These are phyloP conservation scores for Chloroceryle inda DNA, from an alignment of 2,797 vertebrate species.

Conservation along the genomic window DNA sequence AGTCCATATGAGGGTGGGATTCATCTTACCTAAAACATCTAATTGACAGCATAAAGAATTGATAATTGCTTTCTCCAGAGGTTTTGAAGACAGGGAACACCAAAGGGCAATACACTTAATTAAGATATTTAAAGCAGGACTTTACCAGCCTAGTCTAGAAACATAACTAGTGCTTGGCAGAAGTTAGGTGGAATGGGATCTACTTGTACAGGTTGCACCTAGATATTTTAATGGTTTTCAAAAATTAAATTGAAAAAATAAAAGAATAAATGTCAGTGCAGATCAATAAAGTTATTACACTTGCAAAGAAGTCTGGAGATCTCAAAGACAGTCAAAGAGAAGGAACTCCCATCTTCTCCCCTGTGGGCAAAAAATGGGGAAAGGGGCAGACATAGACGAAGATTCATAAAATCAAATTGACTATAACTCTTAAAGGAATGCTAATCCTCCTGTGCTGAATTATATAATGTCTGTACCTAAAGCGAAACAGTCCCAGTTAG, in stretches of 20 bases:
- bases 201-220: not conserved
- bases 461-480: not conserved
- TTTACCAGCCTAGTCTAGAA: not conserved
- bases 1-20: not conserved
- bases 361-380: not conserved
- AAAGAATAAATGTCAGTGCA: rapidly evolving
- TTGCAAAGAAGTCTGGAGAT: not conserved
- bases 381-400: not conserved
- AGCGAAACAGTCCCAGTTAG: not conserved
- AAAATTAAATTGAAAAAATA: not conserved
- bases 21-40: not conserved
- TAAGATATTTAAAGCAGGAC: rapidly evolving
- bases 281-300: not conserved
- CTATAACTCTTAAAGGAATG: not conserved
- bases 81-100: rapidly evolving
- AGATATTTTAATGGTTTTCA: not conserved
- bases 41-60: not conserved
- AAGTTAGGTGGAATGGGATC: not conserved
- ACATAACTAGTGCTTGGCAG: not conserved
- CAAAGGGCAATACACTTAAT: not conserved
- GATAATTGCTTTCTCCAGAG: not conserved
- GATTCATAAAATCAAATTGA: not conserved
- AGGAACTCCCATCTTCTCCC: not conserved
- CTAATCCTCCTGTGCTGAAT: not conserved
- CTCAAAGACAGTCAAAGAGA: not conserved